Conservation (phyloP, 2,113 vertebrate genomes). For the sheep (Ovis aries) region ARS-UI_Ramb_v3.0 NC_056077.1:13770501-13771000, state of each 20-base stretch:
- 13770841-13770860: background rate
- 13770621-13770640: background rate
- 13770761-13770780: background rate
- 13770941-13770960: background rate
- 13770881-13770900: background rate
- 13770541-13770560: background rate
- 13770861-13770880: background rate
- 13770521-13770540: rapidly evolving
- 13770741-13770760: background rate
- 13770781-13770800: background rate
- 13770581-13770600: rapidly evolving
- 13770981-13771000: background rate
- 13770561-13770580: rapidly evolving
- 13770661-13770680: rapidly evolving
- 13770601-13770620: rapidly evolving
- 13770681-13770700: background rate
- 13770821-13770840: background rate
- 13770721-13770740: background rate
- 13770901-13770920: background rate
- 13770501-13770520: background rate
- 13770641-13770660: background rate
- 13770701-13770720: background rate
- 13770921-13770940: background rate
- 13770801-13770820: background rate
- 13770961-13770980: background rate